Conservation (phyloP, 2,888 invertebrate species). For the Pandemis heparana region DNA sequence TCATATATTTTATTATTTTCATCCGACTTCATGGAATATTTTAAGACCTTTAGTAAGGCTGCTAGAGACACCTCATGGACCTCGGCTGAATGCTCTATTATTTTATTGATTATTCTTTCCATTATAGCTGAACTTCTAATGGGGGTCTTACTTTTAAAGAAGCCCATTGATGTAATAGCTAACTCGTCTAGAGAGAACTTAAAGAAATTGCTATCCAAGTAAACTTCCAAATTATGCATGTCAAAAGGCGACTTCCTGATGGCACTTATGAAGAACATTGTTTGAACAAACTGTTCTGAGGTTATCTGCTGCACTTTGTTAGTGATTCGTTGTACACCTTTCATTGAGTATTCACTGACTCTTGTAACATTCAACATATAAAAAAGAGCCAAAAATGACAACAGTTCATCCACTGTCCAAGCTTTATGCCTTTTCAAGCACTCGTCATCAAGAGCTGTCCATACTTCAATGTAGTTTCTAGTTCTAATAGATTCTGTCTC, state of each 20-base stretch:
- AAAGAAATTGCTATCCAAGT: slow-evolving; percentile 80
- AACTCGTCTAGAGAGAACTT: slow-evolving; percentile 88
- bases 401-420: slow-evolving; percentile 83
- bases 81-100: slow-evolving; percentile 78
- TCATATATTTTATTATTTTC: slow-evolving; percentile 75
- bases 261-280: slow-evolving; percentile 88
- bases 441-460: slow-evolving; percentile 89
- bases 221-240: slow-evolving; percentile 88
- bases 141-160: slow-evolving; percentile 90
- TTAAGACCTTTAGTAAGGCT: slow-evolving; percentile 87
- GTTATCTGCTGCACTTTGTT: slow-evolving; percentile 86
- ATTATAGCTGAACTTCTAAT: slow-evolving; percentile 83
- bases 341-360: slow-evolving; percentile 84
- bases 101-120: slow-evolving; percentile 78
- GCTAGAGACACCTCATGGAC: slow-evolving; percentile 88
- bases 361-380: slow-evolving; percentile 85
- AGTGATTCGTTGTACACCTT: slow-evolving; percentile 83
- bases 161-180: slow-evolving; percentile 90
- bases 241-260: slow-evolving; percentile 83
- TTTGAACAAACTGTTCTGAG: slow-evolving; percentile 87
- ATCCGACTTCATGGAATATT: slow-evolving; percentile 84
- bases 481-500: slow-evolving; percentile 78
- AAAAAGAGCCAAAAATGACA: slow-evolving; percentile 88
- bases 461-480: slow-evolving; percentile 87
- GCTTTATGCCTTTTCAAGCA: slow-evolving; percentile 77